A percentile compares a stretch with the other conserved stretches of the same genome.
These are phyloP conservation scores for Rhineura floridana DNA, from an alignment of 2,113 vertebrate species.

Conservation along the genomic window DNA sequence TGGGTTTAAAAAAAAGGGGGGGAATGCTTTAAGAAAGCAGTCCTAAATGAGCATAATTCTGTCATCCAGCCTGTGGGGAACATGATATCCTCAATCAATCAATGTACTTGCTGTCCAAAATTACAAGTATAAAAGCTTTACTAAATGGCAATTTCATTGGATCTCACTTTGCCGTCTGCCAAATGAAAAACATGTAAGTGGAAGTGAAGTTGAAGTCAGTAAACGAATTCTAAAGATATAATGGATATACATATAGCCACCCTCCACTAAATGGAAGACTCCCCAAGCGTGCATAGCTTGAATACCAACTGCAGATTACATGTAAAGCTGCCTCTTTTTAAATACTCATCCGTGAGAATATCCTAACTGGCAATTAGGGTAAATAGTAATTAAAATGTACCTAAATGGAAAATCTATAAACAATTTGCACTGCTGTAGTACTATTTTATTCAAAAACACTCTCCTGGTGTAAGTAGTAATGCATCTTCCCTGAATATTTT, in stretches of 20 bases:
- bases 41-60: slow-evolving; percentile 47
- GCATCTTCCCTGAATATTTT: not conserved
- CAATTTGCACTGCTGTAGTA: not conserved
- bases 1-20: slow-evolving; percentile 60
- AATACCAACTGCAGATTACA: not conserved
- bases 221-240: not conserved
- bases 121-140: slow-evolving; percentile 37
- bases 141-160: slow-evolving; percentile 48
- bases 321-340: not conserved
- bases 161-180: slow-evolving; percentile 13
- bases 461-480: not conserved
- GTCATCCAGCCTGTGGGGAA: slow-evolving; percentile 30
- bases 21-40: slow-evolving; percentile 44
- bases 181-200: slow-evolving; percentile 42
- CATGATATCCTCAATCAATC: slow-evolving; percentile 39
- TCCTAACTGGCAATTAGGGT: not conserved
- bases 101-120: slow-evolving; percentile 41
- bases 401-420: not conserved
- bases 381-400: not conserved
- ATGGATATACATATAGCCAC: not conserved
- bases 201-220: slow-evolving; percentile 5
- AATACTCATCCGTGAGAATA: not conserved
- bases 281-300: not conserved
- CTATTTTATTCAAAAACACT: not conserved
- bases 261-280: not conserved